Evolutionary conservation across 2,888 invertebrate species (phyloP), one percentile per base, ranked within the genome.

Genomic region (Ectemnius continuus): DNA sequence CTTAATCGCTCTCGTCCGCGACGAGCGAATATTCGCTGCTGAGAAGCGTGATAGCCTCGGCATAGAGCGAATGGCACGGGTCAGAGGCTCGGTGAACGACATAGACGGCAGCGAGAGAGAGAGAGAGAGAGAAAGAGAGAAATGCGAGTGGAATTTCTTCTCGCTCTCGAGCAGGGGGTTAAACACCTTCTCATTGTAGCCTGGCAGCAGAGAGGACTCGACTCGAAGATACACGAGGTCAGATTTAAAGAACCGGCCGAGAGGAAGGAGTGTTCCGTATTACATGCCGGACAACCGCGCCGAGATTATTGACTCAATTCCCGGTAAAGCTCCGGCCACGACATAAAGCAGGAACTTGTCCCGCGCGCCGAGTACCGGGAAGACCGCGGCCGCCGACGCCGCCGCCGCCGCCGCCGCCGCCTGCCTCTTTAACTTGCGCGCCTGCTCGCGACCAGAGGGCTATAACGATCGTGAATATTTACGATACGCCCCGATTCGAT

Each of bases 1-100:
- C 70, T 78, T 80, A 80, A 80, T 78, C 77, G 77, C 70, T 59
- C 69, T 67, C 73, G 65, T 72, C 69, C 62, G 66, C 70, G 69
- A n/a, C 58, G 65, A 56, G 73, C 70, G 69, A 79, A 78, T 71
- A 66, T 59, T 67, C 61, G 73, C 67, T 36, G 36, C 36, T 36
- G 36, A 8, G 36, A 36, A 11, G 36, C 67, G 23, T 47, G 69
- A 72, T 62, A 16, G 16, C 64, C 60, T 36, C 36, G 36, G 36
- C 36, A 36, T 47, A 56, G 36, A n/a, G 28, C 46, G 68, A 64
- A 59, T 69, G 58, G 59, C 20, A n/a, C 8, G 45, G 60, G 60
- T 47, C 48, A 62, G 16, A 14, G 14, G 14, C 52, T 20, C 26
- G 26, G 26, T 59, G 60, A 60, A 60, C 52, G 52, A 52, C 52